Conservation (phyloP, 2,113 vertebrate species). For the Paratilapia polleni region DNA sequence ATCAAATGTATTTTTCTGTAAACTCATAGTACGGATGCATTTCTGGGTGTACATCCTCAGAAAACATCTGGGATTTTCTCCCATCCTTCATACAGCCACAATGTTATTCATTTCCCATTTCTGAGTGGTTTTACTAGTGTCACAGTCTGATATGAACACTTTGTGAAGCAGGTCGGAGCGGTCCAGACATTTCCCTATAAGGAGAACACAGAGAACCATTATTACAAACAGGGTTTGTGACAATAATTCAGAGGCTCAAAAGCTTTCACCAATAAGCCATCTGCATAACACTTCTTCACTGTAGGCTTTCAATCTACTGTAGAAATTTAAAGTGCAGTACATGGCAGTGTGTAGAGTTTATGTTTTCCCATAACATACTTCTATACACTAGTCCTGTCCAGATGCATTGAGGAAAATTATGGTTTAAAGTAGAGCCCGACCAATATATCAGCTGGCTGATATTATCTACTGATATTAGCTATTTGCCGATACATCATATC, state of each 20-base stretch:
- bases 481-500: no score
- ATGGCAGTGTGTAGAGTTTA: no score
- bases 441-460: no score
- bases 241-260: no score
- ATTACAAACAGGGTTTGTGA: neutral
- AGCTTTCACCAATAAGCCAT: no score
- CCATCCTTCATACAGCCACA: conserved; percentile 87
- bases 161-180: conserved; percentile 95
- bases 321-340: no score
- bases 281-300: no score
- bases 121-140: conserved; percentile 89
- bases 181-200: conserved; percentile 91
- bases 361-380: no score
- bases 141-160: conserved; percentile 92
- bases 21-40: neutral
- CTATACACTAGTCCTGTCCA: neutral
- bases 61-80: conserved; percentile 81
- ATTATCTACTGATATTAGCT: no score
- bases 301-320: no score
- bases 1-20: neutral
- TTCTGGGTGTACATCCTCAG: conserved; percentile 73
- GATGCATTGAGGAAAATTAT: neutral
- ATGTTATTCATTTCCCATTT: conserved; percentile 99
- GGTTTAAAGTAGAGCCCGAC: no score
- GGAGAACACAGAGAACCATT: neutral